Conservation (phyloP, 2,888 invertebrate species). For the Hyposoter dolosus region DNA sequence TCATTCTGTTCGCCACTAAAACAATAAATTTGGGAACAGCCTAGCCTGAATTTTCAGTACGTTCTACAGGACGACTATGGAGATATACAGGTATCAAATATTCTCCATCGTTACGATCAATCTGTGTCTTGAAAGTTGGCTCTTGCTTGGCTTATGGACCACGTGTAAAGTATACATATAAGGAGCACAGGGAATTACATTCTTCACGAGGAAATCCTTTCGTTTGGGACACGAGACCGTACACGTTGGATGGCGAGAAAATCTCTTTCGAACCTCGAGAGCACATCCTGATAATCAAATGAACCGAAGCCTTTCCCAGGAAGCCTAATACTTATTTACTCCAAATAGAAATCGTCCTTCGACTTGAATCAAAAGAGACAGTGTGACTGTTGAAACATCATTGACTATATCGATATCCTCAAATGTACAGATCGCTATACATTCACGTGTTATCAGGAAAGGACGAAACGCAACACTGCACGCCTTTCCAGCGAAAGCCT, state of each 20-base stretch:
- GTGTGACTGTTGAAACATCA: slow-evolving; percentile 43
- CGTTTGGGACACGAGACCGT: slow-evolving; percentile 33
- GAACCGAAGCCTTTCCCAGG: slow-evolving; percentile 51
- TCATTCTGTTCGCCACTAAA: slow-evolving; percentile 58
- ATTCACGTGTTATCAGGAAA: slow-evolving; percentile 20
- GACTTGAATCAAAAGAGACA: slow-evolving; percentile 14
- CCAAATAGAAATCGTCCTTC: slow-evolving; percentile 16
- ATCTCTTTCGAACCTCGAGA: slow-evolving; percentile 20
- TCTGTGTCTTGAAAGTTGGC: slow-evolving; percentile 64
- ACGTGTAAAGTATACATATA: slow-evolving; percentile 3
- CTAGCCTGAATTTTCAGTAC: slow-evolving; percentile 18
- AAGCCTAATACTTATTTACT: neutral
- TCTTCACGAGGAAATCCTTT: slow-evolving; percentile 48
- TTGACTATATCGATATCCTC: slow-evolving; percentile 35
- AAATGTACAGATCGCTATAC: slow-evolving; percentile 20
- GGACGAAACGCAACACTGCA: slow-evolving; percentile 56
- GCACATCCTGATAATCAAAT: slow-evolving; percentile 55
- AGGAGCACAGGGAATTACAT: slow-evolving; percentile 58
- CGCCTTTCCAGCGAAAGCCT: slow-evolving; percentile 54
- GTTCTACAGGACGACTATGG: slow-evolving; percentile 38
- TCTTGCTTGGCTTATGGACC: slow-evolving; percentile 40
- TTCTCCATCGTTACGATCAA: slow-evolving; percentile 57
- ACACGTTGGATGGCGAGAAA: slow-evolving; percentile 38
- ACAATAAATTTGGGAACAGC: slow-evolving; percentile 64
- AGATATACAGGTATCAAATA: slow-evolving; percentile 34